Evolutionary conservation across 2,113 vertebrate species (phyloP).

Genomic region (Sakesphorus luctuosus): DNA sequence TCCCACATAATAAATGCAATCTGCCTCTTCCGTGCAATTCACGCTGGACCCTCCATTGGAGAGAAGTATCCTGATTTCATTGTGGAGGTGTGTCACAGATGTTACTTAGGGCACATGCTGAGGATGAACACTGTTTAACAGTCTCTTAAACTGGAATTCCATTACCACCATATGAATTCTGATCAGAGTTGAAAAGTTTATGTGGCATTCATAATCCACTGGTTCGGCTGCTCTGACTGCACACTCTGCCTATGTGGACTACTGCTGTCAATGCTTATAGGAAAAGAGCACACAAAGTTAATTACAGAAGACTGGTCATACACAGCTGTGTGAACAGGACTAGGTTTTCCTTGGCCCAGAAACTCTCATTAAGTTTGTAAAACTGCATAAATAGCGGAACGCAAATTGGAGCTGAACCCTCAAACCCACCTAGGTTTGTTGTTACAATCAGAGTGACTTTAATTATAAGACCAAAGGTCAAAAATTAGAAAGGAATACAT

Average conservation of each 20-base stretch:
- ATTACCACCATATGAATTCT: background rate
- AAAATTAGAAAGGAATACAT: background rate
- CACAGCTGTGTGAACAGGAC: background rate
- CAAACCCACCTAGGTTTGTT: background rate
- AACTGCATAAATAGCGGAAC: background rate
- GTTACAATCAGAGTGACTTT: background rate
- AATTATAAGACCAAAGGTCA: background rate
- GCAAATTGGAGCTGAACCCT: background rate
- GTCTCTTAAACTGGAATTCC: background rate
- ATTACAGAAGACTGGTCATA: background rate
- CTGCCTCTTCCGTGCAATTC: background rate
- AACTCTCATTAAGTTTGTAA: background rate
- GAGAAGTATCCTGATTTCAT: fast-evolving
- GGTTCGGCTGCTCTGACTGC: background rate
- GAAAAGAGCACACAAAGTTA: background rate
- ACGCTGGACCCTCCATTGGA: background rate
- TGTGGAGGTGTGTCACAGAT: background rate
- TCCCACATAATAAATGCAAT: background rate
- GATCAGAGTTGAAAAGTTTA: background rate
- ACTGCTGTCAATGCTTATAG: background rate
- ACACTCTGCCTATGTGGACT: background rate
- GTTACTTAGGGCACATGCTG: background rate
- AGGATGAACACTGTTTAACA: background rate
- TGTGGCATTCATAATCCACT: background rate
- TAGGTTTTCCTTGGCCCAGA: background rate